Percentiles rank a stretch among this genome's conserved stretches.
These are phyloP conservation scores for Rhadinocentrus ornatus DNA, from an alignment of 2,797 vertebrate species.

Conservation along the genomic window DNA sequence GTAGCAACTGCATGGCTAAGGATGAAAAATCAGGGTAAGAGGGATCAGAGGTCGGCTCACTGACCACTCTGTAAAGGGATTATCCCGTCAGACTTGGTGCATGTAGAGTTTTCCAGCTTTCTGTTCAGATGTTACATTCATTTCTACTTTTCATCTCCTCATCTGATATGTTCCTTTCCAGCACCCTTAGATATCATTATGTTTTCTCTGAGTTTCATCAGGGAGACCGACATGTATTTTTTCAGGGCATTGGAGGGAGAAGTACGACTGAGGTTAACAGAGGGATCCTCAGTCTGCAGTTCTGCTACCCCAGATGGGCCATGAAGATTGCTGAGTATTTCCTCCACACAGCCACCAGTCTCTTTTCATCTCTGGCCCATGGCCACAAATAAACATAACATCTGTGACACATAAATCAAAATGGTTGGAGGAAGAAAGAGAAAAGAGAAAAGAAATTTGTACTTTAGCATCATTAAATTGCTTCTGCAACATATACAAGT, in stretches of 20 bases:
- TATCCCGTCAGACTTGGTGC: constrained; percentile 18
- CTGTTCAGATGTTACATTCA: constrained; percentile 11
- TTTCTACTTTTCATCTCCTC: constrained; percentile 6
- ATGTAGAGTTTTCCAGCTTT: constrained; percentile 16
- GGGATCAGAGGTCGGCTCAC: constrained; percentile 44
- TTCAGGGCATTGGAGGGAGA: not conserved
- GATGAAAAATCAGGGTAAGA: constrained; percentile 1
- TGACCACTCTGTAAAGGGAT: constrained; percentile 34
- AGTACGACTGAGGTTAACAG: constrained; percentile 14
- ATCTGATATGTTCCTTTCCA: not conserved
- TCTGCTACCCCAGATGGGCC: constrained; percentile 49
- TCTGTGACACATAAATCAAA: constrained; percentile 65
- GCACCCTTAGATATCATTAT: not conserved
- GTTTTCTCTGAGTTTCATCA: constrained; percentile 54
- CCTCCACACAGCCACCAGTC: constrained; percentile 37
- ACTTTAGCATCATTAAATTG: not conserved
- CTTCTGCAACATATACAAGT: constrained; percentile 29
- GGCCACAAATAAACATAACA: constrained; percentile 55
- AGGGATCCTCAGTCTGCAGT: constrained; percentile 31
- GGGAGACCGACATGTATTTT: constrained; percentile 34
- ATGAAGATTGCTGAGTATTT: constrained; percentile 59
- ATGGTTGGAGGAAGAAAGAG: constrained; percentile 10
- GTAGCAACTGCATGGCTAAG: constrained; percentile 22
- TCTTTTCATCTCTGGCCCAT: constrained; percentile 56
- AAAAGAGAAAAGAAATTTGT: not conserved